Evolutionary conservation across 2,888 invertebrate species (phyloP), one percentile per base, ranked within the genome.

Genomic region (Microdon myrmicae): DNA sequence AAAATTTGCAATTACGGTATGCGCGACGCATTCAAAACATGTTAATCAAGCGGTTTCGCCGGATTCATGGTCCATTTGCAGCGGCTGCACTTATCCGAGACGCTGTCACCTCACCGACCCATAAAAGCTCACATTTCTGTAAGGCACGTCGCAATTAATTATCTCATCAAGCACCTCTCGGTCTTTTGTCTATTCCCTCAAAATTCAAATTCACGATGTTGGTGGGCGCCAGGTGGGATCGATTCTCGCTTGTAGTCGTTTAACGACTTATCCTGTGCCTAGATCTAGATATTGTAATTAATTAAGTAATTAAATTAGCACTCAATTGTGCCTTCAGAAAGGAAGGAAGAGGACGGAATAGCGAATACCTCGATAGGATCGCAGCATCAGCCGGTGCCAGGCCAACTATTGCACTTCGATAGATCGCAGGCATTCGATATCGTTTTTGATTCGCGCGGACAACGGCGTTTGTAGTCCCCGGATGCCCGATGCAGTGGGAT

Each of bases 291-390:
- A 58, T 43, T 37, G 37, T 48, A 66, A 59, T 59, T 66, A 66
- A 66, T 66, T 66, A 66, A 66, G 66, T 59, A 66, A 66, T 66
- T 66, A 66, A 59, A 41, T 66, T 64, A 43, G 51, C 64, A 58
- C 64, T 34, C 45, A 9, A 28, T 45, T 39, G 28, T 29, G 45
- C 31, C 22, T 39, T 35, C 49, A 34, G 13, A n/a, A n/a, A n/a
- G n/a, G n/a, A n/a, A n/a, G 9, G 38, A 22, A 55, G 31, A 54
- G 43, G 48, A n/a, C 39, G 39, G 34, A 45, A 44, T 49, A 49
- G 41, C 64, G 51, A 64, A 56, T 51, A 64, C 53, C 51, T 39
- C 47, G 58, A 64, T 64, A 56, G 64, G 51, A 64, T 64, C 64
- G 41, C 51, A 64, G 51, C 41, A 53, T 47, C 41, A 23, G 25